A percentile compares a stretch with the other conserved stretches of the same genome.
phyloP scores from a whole-genome alignment of 1,140 invertebrate genomes.

The Pararge aegeria region DNA sequence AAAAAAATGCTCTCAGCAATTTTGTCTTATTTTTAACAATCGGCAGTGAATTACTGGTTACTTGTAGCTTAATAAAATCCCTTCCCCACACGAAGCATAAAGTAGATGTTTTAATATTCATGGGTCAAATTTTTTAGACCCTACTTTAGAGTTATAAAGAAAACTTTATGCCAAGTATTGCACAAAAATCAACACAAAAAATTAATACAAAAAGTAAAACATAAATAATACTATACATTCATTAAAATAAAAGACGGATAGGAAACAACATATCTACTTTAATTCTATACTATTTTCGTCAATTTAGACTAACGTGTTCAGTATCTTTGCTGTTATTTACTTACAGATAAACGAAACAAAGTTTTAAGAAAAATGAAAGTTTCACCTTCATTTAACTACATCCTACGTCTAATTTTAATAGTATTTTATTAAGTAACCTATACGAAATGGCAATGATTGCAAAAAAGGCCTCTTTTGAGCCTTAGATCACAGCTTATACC shows the following conservation, averaged over 20 bases:
- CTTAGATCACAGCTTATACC: slow-evolving; percentile 11
- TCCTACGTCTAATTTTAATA: slow-evolving; percentile 14
- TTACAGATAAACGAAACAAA: neutral
- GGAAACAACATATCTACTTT: slow-evolving; percentile 1
- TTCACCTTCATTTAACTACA: slow-evolving; percentile 14
- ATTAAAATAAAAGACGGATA: slow-evolving; percentile 25
- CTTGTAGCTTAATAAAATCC: slow-evolving; percentile 33
- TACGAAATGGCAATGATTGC: slow-evolving; percentile 28
- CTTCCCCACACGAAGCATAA: slow-evolving; percentile 39
- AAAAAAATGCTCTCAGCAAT: slow-evolving; percentile 59
- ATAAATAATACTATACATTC: slow-evolving; percentile 21
- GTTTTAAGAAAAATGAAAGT: slow-evolving; percentile 15
- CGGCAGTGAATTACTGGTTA: slow-evolving; percentile 70
- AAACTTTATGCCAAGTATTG: slow-evolving; percentile 53
- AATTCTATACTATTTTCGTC: neutral
- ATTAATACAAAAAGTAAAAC: slow-evolving; percentile 8
- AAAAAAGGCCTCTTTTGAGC: slow-evolving; percentile 3
- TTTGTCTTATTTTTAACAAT: slow-evolving; percentile 41
- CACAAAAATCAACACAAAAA: slow-evolving; percentile 17
- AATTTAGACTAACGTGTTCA: neutral
- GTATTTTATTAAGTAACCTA: slow-evolving; percentile 27
- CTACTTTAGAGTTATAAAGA: slow-evolving; percentile 3
- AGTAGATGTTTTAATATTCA: slow-evolving; percentile 24
- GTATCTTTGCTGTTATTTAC: slow-evolving; percentile 1
- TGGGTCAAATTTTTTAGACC: neutral